phyloP scores from a whole-genome alignment of 2,113 vertebrate genomes.

The Hippocampus mohnikei region DNA sequence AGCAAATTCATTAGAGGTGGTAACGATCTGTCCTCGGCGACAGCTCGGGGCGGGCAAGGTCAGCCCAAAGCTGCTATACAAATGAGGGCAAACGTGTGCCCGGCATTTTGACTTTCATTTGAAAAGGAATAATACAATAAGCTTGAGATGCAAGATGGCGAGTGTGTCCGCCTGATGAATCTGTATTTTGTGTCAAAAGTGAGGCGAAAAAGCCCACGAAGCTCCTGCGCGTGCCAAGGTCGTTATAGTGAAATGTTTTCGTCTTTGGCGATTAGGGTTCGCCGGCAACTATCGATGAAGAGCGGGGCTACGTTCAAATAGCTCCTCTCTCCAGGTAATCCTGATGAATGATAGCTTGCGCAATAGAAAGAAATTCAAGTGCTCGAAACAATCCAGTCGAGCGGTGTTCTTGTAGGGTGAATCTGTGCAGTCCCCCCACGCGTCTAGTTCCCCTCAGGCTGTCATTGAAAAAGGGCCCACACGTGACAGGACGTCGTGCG shows the following conservation, averaged over 20 bases:
- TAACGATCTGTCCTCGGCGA: slow-evolving; percentile 53
- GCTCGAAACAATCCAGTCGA: too few species aligned
- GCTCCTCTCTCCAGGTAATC: too few species aligned
- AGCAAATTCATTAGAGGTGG: slow-evolving; percentile 59
- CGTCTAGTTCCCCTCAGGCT: slow-evolving; percentile 12
- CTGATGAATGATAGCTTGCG: too few species aligned
- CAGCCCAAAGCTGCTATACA: slow-evolving; percentile 42
- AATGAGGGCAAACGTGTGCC: slow-evolving; percentile 25
- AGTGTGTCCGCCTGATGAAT: background rate
- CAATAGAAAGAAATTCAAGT: too few species aligned
- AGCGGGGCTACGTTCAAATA: too few species aligned
- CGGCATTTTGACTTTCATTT: background rate
- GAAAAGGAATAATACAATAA: background rate
- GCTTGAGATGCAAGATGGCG: slow-evolving; percentile 32
- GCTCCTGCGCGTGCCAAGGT: too few species aligned
- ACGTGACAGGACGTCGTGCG: slow-evolving; percentile 5
- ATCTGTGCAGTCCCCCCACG: background rate
- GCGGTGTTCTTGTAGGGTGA: too few species aligned
- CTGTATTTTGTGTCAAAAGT: too few species aligned
- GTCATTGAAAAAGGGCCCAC: slow-evolving; percentile 32
- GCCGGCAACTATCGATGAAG: too few species aligned
- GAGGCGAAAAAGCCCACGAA: too few species aligned
- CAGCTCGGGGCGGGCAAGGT: slow-evolving; percentile 46
- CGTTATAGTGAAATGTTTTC: too few species aligned
- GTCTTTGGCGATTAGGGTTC: too few species aligned